These are phyloP conservation scores for Calameuta filiformis DNA, from an alignment of 2,888 invertebrate genomes.

Conservation along the genomic window DNA sequence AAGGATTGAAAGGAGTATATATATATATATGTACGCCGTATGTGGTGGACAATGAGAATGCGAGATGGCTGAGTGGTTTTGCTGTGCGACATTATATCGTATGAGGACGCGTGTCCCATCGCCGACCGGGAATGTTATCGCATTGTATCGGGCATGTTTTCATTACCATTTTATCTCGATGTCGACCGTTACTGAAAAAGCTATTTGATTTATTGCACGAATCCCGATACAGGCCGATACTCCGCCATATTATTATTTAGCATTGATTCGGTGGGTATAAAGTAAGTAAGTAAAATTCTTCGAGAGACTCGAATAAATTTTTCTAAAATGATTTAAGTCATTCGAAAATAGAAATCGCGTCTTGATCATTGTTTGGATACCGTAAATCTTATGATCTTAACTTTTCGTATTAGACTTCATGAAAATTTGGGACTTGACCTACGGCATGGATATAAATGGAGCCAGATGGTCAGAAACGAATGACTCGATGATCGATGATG, in stretches of 20 bases:
- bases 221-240: slow-evolving; percentile 1
- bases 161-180: slow-evolving; percentile 59
- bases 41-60: slow-evolving; percentile 7
- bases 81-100: slow-evolving; percentile 34
- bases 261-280: background rate
- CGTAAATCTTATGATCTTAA: slow-evolving; percentile 10
- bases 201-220: slow-evolving; percentile 58
- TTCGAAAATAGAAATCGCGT: background rate
- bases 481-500: slow-evolving; percentile 54
- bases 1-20: background rate
- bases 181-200: slow-evolving; percentile 50
- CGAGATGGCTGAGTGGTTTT: slow-evolving; percentile 27
- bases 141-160: slow-evolving; percentile 60
- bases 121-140: slow-evolving; percentile 59
- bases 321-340: background rate
- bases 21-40: background rate
- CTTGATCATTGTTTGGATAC: background rate
- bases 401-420: slow-evolving; percentile 31
- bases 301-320: background rate
- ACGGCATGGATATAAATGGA: slow-evolving; percentile 36
- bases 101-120: slow-evolving; percentile 52
- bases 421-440: background rate
- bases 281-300: background rate
- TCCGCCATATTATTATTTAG: background rate
- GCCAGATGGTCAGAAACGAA: slow-evolving; percentile 46